Percentiles rank a stretch among this genome's conserved stretches.
Conservation (phyloP, 2,888 invertebrate species). For the Callyntrura guangdongensis region DNA sequence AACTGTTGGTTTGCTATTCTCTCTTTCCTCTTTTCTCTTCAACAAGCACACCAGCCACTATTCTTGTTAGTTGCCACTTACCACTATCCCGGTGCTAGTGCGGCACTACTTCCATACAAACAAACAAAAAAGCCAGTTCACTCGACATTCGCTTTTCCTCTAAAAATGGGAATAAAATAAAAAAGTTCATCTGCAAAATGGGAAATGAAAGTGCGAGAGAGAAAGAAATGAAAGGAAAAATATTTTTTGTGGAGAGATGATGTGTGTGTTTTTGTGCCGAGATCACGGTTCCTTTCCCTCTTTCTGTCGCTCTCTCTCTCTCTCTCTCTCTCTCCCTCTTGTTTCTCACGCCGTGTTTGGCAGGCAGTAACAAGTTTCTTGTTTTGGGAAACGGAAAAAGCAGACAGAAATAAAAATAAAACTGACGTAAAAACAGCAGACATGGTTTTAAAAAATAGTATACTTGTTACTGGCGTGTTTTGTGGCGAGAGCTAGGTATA, state of each 20-base stretch:
- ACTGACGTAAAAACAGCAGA: too few relatives aligned
- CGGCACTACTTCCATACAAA: background rate
- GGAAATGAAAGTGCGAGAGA: conserved; percentile 20
- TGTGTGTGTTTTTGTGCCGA: background rate
- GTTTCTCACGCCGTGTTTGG: background rate
- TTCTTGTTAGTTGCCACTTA: background rate
- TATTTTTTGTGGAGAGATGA: background rate
- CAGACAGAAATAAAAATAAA: background rate
- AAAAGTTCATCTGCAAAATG: conserved; percentile 29
- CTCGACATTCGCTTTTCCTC: background rate
- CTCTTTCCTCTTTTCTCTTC: background rate
- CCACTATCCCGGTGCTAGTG: background rate
- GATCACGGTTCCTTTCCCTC: background rate
- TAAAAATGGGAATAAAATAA: background rate
- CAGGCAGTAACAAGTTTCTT: background rate
- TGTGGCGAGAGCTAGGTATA: background rate
- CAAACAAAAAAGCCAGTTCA: conserved; percentile 46
- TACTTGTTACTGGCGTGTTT: background rate
- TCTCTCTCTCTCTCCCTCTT: background rate
- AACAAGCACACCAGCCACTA: background rate
- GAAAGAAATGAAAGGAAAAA: conserved; percentile 15
- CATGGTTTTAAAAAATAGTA: too few relatives aligned
- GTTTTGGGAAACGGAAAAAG: background rate
- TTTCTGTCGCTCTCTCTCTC: background rate
- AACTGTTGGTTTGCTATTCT: conserved; percentile 37